Evolutionary conservation across 2,888 invertebrate genomes (phyloP).

Genomic region (Noctua comes): DNA sequence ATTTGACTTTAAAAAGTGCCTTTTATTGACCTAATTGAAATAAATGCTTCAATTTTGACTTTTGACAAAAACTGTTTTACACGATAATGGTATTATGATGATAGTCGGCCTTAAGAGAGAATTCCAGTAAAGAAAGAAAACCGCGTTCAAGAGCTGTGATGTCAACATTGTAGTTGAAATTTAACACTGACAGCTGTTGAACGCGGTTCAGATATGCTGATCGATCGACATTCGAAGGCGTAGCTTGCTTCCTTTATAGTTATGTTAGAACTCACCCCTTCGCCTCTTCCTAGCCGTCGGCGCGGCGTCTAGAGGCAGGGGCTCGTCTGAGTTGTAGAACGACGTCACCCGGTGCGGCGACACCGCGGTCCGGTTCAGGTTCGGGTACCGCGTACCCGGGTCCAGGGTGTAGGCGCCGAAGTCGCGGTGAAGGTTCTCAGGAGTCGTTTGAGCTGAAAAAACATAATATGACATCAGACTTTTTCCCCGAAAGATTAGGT

Average conservation of each 20-base stretch:
- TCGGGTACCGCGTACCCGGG: conserved; percentile 95
- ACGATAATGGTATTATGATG: no score
- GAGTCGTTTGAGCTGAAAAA: conserved; percentile 96
- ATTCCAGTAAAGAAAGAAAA: no score
- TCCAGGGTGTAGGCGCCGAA: conserved; percentile 96
- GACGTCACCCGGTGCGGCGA: conserved; percentile 93
- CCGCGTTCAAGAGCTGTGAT: no score
- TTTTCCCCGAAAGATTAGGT: background rate
- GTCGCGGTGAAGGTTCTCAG: conserved; percentile 98
- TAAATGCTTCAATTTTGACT: no score
- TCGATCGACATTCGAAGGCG: no score
- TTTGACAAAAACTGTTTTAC: no score
- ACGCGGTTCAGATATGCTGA: no score
- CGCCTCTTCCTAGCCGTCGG: conserved; percentile 75
- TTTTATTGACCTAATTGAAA: no score
- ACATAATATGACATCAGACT: background rate
- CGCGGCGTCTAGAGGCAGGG: conserved; percentile 81
- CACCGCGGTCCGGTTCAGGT: conserved; percentile 94
- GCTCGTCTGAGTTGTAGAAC: conserved; percentile 85
- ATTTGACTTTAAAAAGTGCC: no score
- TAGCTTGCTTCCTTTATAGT: background rate
- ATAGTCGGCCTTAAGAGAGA: no score
- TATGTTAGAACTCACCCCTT: conserved; percentile 69
- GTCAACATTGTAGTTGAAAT: no score
- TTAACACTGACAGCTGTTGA: no score